phyloP scores from a whole-genome alignment of 2,888 invertebrate genomes.

The Gymnoscelis rufifasciata region DNA sequence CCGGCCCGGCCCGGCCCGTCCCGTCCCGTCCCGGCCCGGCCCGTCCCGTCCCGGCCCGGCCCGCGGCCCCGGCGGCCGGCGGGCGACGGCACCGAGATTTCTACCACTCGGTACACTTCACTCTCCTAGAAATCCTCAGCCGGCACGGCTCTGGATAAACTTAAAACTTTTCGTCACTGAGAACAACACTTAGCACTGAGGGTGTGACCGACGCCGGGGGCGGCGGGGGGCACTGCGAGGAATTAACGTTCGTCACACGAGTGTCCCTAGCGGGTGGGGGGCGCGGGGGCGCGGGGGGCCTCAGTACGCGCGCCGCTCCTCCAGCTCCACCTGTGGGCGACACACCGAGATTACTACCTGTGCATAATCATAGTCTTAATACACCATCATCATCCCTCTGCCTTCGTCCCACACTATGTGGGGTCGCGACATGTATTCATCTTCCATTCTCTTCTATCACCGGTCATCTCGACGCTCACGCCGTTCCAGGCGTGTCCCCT shows the following conservation, averaged over 20 bases:
- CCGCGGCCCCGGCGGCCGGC: slow-evolving; percentile 13
- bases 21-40: no score
- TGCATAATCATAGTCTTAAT: no score
- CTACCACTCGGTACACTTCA: slow-evolving; percentile 19
- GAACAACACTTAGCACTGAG: slow-evolving; percentile 54
- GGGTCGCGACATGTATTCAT: no score
- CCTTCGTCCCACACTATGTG: no score
- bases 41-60: no score
- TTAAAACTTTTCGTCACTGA: slow-evolving; percentile 43
- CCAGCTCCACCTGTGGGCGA: slow-evolving; percentile 71
- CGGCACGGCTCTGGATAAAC: slow-evolving; percentile 38
- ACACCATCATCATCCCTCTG: no score
- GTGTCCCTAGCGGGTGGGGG: slow-evolving; percentile 27
- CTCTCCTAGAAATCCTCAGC: slow-evolving; percentile 28
- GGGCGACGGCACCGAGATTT: slow-evolving; percentile 27
- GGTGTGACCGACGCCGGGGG: slow-evolving; percentile 35
- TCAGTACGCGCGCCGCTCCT: slow-evolving; percentile 74
- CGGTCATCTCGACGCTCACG: no score
- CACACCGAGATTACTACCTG: no score
- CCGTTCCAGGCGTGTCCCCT: no score
- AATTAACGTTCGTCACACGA: no score
- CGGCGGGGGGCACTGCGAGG: neutral
- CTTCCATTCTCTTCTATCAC: no score
- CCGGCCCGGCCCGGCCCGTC: neutral
- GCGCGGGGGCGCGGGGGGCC: slow-evolving; percentile 42